Evolutionary conservation across 2,888 invertebrate genomes (phyloP).

Genomic region (Carpatolechia fugitivella): DNA sequence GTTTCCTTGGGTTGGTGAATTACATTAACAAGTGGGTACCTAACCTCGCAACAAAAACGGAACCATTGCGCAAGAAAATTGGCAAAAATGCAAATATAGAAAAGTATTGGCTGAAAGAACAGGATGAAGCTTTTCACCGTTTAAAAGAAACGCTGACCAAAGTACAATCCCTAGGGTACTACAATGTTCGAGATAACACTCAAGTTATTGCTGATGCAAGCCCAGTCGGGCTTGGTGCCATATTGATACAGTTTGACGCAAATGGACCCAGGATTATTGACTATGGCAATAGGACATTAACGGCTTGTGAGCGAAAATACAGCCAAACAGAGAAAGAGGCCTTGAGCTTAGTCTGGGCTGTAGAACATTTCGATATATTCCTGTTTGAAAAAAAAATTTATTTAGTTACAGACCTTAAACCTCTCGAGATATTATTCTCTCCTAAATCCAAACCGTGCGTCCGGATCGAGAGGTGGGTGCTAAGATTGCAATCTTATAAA

Average conservation of each 20-base stretch:
- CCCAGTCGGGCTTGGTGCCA: conserved; percentile 27
- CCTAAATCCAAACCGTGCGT: conserved; percentile 41
- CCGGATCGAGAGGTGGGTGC: conserved; percentile 30
- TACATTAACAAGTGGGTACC: conserved; percentile 27
- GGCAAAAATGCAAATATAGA: conserved; percentile 22
- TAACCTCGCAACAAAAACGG: conserved; percentile 24
- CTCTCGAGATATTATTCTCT: conserved; percentile 42
- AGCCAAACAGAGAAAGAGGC: conserved; percentile 34
- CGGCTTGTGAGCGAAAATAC: conserved; percentile 21
- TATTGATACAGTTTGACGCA: conserved; percentile 18
- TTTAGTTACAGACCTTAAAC: conserved; percentile 39
- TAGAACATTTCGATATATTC: conserved; percentile 31
- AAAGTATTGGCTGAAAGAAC: conserved; percentile 19
- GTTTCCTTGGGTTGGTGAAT: conserved; percentile 22
- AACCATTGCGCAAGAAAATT: conserved; percentile 23
- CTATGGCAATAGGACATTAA: conserved; percentile 24
- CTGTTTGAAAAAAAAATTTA: conserved; percentile 34
- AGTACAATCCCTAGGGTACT: conserved; percentile 28
- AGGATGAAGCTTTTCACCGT: conserved; percentile 22
- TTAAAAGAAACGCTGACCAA: conserved; percentile 21
- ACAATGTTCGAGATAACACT: conserved; percentile 26
- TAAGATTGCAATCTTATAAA: conserved; percentile 25
- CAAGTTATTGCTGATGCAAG: conserved; percentile 31
- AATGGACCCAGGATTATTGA: conserved; percentile 27
- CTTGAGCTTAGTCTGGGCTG: conserved; percentile 26